Base-by-base conservation (phyloP, 2,888 invertebrate species). In the Melikaiella ostensackeni region DNA sequence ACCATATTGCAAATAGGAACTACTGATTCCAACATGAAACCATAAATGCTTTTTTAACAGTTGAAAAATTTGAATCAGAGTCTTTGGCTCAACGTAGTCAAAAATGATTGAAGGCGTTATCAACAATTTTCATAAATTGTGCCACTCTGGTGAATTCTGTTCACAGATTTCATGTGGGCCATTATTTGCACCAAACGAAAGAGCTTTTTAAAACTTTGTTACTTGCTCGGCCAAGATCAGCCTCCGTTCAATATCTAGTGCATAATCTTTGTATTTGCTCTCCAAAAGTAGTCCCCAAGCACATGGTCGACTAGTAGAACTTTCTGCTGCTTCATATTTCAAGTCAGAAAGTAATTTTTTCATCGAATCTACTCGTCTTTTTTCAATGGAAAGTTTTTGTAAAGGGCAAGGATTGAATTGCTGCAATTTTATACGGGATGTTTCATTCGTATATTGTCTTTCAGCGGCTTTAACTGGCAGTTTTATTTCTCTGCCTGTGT, bases 401-500 rank as follows among this genome's bases (percentile, higher is more conserved):
- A 46, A 19, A 16, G 16, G 46, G 46, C 46, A 46, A 19, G 46
- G 46, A 46, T 46, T 46, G 16, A 46, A 46, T 46, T 46, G 19
- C 46, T 19, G 16, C 16, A 46, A 46, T 19, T n/a, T n/a, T n/a
- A n/a, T n/a, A n/a, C n/a, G n/a, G n/a, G n/a, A n/a, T n/a, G n/a
- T n/a, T n/a, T n/a, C n/a, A n/a, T n/a, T n/a, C n/a, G n/a, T n/a
- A n/a, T n/a, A n/a, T n/a, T n/a, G n/a, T n/a, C n/a, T n/a, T n/a
- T n/a, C n/a, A n/a, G n/a, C n/a, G n/a, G n/a, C n/a, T n/a, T n/a
- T n/a, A n/a, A n/a, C n/a, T n/a, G 62, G 62, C 30, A 30, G n/a
- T 63, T 63, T 63, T 13, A 2, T 63, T 63, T 63, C 16, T 33
- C 35, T 30, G n/a, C 62, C 62, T 33, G 33, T 30, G 35, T 63